Evolutionary conservation across 2,888 invertebrate genomes (phyloP).

Genomic region (Ormyrus pomaceus): DNA sequence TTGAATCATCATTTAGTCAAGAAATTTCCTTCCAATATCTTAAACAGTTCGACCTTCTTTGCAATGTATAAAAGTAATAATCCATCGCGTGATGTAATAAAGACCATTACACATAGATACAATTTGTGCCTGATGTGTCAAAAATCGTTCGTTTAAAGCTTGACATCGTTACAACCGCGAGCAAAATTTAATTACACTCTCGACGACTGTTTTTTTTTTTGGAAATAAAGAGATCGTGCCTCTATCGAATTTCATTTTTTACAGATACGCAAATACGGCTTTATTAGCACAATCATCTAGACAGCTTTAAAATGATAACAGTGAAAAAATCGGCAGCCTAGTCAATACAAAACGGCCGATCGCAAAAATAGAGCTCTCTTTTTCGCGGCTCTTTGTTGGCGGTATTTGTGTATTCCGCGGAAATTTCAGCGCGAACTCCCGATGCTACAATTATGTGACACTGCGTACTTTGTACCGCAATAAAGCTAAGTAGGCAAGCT

Average conservation of each 20-base stretch:
- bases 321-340: conserved; percentile 2
- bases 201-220: not conserved
- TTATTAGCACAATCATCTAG: conserved; percentile 21
- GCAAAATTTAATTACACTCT: not conserved
- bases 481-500: not conserved
- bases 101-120: not conserved
- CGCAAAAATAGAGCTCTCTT: not conserved
- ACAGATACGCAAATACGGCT: conserved; percentile 6
- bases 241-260: conserved; percentile 8
- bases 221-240: not conserved
- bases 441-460: conserved; percentile 18
- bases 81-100: conserved; percentile 8
- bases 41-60: conserved; percentile 32
- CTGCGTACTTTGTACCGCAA: conserved; percentile 35
- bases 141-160: not conserved
- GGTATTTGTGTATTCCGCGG: conserved; percentile 1
- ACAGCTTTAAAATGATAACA: not conserved
- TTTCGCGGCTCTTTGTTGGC: not conserved
- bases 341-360: conserved; percentile 27
- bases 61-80: not conserved
- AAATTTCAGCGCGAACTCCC: conserved; percentile 1
- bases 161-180: not conserved
- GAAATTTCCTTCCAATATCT: conserved; percentile 39
- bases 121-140: conserved; percentile 1
- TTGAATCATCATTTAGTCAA: conserved; percentile 25